These are phyloP conservation scores for Pasiphila rectangulata DNA, from an alignment of 2,888 invertebrate species.

Conservation along the genomic window DNA sequence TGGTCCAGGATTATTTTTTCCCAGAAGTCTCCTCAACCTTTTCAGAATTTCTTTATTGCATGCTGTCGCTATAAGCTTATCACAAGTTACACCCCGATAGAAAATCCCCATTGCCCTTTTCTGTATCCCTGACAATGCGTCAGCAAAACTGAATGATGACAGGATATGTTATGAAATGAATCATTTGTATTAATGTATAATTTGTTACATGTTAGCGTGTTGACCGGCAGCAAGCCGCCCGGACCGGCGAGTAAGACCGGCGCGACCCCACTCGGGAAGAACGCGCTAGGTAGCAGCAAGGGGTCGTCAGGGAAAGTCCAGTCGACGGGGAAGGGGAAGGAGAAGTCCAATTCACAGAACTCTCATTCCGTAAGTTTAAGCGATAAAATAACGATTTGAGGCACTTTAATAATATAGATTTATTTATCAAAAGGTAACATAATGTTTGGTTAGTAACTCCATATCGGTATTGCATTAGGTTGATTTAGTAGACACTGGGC, in stretches of 20 bases:
- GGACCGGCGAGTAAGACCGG: slow-evolving; percentile 79
- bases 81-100: too few species aligned
- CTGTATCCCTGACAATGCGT: too few species aligned
- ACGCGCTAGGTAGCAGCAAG: slow-evolving; percentile 48
- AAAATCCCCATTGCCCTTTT: too few species aligned
- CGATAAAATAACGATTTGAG: not conserved
- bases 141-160: not conserved
- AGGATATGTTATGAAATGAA: not conserved
- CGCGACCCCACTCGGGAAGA: slow-evolving; percentile 59
- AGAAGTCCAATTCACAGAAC: slow-evolving; percentile 51
- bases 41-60: too few species aligned
- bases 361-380: slow-evolving; percentile 53
- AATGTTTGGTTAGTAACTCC: too few species aligned
- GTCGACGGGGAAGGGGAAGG: slow-evolving; percentile 55
- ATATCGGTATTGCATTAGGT: too few species aligned
- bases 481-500: too few species aligned
- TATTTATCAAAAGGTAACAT: too few species aligned
- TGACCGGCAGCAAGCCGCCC: slow-evolving; percentile 75
- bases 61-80: too few species aligned
- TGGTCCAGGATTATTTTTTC: too few species aligned
- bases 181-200: slow-evolving; percentile 2
- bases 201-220: slow-evolving; percentile 46
- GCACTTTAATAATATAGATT: too few species aligned
- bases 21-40: too few species aligned
- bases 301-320: slow-evolving; percentile 52